Evolutionary conservation across 2,797 vertebrate genomes (phyloP), one percentile per base, ranked within the genome.

Genomic region (Sorex maritimensis): DNA sequence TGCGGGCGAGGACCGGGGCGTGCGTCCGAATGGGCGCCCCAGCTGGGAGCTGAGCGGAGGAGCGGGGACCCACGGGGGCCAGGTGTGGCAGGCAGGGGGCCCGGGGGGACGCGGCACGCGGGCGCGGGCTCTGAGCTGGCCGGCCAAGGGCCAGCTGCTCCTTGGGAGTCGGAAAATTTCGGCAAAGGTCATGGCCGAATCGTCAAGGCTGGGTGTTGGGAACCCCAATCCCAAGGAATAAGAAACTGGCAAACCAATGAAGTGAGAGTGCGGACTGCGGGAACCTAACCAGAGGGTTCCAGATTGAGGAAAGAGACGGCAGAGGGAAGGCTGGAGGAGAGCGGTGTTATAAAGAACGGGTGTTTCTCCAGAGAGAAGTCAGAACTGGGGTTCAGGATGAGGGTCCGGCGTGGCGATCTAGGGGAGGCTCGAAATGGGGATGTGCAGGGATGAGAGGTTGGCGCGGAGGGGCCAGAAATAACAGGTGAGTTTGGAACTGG

Each of bases 401-500:
- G 88, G 8, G 12, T 17, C 13, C 11, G 15, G 73, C 23, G 61
- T 23, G 61, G 24, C 6, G 61, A 65, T 65, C 61, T 9, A 8
- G 21, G 61, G 61, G 19, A 24, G 21, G 24, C 2, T 65, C 61
- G 4, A 65, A 65, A 65, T 26, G 6, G 24, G 24, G 61, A 8
- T 52, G 49, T 41, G 71, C 65, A 8, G 28, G 30, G 12, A 7
- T 71, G 58, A 41, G 71, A 78, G 58, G 9, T 14, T 5, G 83
- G 38, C 28, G 10, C 30, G 72, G 78, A 4, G 52, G 52, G 55
- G 12, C 28, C 74, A 79, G 92, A 86, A 55, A 61, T 55, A 92
- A 81, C 92, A 93, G 93, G 93, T 95, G 91, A 74, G 73, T 80
- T 78, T 13, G 30, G 81, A 67, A 19, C 44, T 90, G 79, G 61